Evolutionary conservation across 2,888 invertebrate species (phyloP).

Genomic region (Chloromyia formosa): DNA sequence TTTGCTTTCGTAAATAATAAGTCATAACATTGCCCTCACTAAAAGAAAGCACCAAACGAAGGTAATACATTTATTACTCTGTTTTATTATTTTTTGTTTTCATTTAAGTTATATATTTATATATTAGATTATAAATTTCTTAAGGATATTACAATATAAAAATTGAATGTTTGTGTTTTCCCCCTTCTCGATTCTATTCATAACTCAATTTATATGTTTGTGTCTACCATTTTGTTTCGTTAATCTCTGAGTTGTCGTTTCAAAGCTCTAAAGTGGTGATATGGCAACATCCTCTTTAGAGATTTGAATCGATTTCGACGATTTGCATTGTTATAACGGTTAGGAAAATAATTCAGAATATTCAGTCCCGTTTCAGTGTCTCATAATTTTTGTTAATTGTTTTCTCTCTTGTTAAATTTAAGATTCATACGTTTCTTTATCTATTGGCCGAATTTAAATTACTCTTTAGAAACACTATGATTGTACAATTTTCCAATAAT

Average conservation of each 20-base stretch:
- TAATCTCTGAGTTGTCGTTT: not conserved
- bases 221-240: not conserved
- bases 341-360: no score
- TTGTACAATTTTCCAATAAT: no score
- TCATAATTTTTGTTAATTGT: no score
- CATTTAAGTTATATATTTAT: conserved; percentile 23
- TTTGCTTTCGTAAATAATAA: conserved; percentile 53
- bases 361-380: no score
- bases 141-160: not conserved
- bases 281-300: no score
- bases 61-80: conserved; percentile 57
- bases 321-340: no score
- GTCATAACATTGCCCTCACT: conserved; percentile 59
- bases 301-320: no score
- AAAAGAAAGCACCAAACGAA: conserved; percentile 61
- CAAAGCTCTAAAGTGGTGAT: no score
- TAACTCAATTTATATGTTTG: conserved; percentile 8
- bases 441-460: no score
- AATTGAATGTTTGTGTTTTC: conserved; percentile 5
- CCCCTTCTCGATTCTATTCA: not conserved
- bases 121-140: not conserved
- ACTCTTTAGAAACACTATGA: no score
- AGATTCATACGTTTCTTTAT: no score
- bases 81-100: conserved; percentile 48
- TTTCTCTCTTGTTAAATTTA: no score